Evolutionary conservation across 2,113 vertebrate species (phyloP).

Genomic region (Gallinago undulata): DNA sequence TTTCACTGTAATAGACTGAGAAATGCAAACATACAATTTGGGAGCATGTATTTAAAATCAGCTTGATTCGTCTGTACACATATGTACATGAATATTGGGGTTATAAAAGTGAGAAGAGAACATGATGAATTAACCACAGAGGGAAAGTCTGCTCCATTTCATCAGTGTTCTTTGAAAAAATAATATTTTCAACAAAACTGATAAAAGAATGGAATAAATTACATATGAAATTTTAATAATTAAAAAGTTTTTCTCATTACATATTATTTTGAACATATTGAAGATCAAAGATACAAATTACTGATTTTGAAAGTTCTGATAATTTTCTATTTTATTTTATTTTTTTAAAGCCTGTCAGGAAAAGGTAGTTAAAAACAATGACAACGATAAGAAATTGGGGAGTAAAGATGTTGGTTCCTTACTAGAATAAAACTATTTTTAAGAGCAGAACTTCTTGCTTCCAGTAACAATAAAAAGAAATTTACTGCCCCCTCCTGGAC

Average conservation of each 20-base stretch:
- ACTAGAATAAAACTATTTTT: background rate
- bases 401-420: background rate
- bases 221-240: background rate
- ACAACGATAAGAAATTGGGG: background rate
- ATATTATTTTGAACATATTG: background rate
- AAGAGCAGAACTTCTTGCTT: background rate
- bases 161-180: background rate
- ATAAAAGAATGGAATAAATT: background rate
- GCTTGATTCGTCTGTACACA: background rate
- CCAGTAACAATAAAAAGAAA: slow-evolving; percentile 61
- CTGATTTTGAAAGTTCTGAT: background rate
- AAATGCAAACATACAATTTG: background rate
- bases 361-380: background rate
- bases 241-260: background rate
- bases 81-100: background rate
- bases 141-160: background rate
- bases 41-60: background rate
- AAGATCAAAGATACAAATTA: background rate
- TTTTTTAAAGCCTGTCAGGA: background rate
- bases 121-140: background rate
- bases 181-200: background rate
- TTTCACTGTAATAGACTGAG: background rate
- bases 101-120: background rate
- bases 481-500: slow-evolving; percentile 76
- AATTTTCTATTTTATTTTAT: background rate